Evolutionary conservation across 2,797 vertebrate genomes (phyloP).

Genomic region (Oceanodroma leucorhoa): DNA sequence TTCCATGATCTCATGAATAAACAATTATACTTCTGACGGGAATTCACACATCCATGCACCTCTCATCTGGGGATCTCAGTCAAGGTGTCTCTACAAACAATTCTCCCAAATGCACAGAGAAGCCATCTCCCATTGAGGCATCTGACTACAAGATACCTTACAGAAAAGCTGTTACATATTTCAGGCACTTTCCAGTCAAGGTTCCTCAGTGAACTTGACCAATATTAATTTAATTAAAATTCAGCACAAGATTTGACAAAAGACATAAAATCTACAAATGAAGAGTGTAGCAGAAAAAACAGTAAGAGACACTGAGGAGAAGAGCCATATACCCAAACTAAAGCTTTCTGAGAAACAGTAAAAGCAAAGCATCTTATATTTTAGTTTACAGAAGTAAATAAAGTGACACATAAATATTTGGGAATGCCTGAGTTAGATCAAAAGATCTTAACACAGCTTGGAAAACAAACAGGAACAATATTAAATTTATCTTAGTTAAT

Average conservation of each 20-base stretch:
- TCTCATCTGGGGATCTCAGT: rapidly evolving
- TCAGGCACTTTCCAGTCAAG: not conserved
- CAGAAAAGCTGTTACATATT: not conserved
- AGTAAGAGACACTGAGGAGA: not conserved
- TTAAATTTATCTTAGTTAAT: constrained; percentile 3
- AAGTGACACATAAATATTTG: not conserved
- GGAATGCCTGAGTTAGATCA: not conserved
- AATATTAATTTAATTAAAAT: not conserved
- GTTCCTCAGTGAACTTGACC: not conserved
- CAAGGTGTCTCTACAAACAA: not conserved
- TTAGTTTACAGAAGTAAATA: too few species aligned
- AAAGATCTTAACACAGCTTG: not conserved
- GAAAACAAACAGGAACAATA: constrained; percentile 15
- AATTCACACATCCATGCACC: not conserved
- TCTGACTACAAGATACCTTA: not conserved
- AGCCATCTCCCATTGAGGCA: not conserved
- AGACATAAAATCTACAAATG: not conserved
- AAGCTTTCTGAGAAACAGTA: not conserved
- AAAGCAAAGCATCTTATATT: not conserved
- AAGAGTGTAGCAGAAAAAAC: not conserved
- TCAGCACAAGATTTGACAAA: not conserved
- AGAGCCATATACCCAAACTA: not conserved
- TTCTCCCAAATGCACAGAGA: not conserved
- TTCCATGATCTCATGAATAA: not conserved
- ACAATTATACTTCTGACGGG: not conserved